A percentile compares a stretch with the other conserved stretches of the same genome.
These are phyloP conservation scores for Chironomus tentans DNA, from an alignment of 2,888 invertebrate species.

Conservation along the genomic window DNA sequence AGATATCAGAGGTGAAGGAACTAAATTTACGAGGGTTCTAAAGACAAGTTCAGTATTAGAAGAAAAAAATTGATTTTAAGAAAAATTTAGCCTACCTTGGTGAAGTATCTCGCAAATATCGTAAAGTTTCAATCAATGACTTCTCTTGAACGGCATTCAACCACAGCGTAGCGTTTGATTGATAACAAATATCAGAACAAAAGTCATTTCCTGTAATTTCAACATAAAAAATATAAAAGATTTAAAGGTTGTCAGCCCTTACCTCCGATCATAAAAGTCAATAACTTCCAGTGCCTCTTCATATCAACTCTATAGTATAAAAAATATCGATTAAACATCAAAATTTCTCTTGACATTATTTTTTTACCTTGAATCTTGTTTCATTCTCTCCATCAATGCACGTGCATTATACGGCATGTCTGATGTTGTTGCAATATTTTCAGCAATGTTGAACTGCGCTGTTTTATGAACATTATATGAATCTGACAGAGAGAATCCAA, in stretches of 20 bases:
- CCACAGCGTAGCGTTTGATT: slow-evolving; percentile 36
- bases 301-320: slow-evolving; percentile 44
- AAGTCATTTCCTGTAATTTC: slow-evolving; percentile 45
- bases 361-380: slow-evolving; percentile 38
- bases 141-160: slow-evolving; percentile 42
- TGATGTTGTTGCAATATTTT: slow-evolving; percentile 44
- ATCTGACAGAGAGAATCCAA: slow-evolving; percentile 47
- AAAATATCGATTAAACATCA: slow-evolving; percentile 18
- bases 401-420: slow-evolving; percentile 47
- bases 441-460: slow-evolving; percentile 48
- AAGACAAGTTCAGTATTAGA: not conserved
- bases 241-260: no score
- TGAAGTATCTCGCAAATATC: slow-evolving; percentile 46
- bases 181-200: slow-evolving; percentile 46
- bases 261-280: slow-evolving; percentile 48
- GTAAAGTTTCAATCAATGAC: slow-evolving; percentile 44
- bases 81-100: slow-evolving; percentile 39
- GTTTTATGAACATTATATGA: slow-evolving; percentile 36
- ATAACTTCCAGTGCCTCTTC: slow-evolving; percentile 51
- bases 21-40: slow-evolving; percentile 31
- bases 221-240: no score
- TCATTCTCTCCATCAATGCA: slow-evolving; percentile 43
- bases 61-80: not conserved
- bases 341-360: not conserved
- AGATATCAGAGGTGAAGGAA: slow-evolving; percentile 31